Evolutionary conservation across 2,888 invertebrate genomes (phyloP).

Genomic region (Brachypterus glaber): DNA sequence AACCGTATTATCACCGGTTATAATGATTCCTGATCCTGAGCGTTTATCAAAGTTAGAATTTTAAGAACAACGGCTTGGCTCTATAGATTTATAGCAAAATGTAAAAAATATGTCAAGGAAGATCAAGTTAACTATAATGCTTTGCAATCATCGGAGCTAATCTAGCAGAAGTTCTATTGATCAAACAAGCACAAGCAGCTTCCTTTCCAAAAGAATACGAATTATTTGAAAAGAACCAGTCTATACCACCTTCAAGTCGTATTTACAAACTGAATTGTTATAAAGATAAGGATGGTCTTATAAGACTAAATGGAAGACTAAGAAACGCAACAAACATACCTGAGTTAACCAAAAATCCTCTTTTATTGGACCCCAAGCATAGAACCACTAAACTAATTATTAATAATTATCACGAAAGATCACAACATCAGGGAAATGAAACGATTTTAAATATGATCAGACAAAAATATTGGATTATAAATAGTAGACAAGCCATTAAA

Average conservation of each 20-base stretch:
- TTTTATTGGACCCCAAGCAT: constrained; percentile 6
- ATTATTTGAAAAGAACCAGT: no score
- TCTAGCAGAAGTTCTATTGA: neutral
- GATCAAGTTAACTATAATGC: neutral
- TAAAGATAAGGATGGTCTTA: constrained; percentile 5
- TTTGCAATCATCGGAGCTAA: no score
- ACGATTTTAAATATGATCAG: constrained; percentile 8
- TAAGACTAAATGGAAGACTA: constrained; percentile 6
- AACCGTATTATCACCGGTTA: no score
- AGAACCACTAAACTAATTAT: constrained; percentile 11
- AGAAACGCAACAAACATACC: neutral
- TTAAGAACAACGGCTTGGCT: constrained; percentile 4
- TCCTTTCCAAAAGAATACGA: no score
- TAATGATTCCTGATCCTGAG: neutral
- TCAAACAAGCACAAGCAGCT: constrained; percentile 1
- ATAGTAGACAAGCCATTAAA: constrained; percentile 10
- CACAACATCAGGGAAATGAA: constrained; percentile 8
- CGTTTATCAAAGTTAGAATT: constrained; percentile 7
- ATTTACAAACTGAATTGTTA: no score
- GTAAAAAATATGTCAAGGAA: neutral
- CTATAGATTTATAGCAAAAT: neutral
- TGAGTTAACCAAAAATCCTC: constrained; percentile 2
- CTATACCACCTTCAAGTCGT: no score
- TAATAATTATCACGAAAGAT: constrained; percentile 11
- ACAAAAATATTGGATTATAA: constrained; percentile 10